phyloP scores from a whole-genome alignment of 2,888 invertebrate species.

The Malacosoma neustria region DNA sequence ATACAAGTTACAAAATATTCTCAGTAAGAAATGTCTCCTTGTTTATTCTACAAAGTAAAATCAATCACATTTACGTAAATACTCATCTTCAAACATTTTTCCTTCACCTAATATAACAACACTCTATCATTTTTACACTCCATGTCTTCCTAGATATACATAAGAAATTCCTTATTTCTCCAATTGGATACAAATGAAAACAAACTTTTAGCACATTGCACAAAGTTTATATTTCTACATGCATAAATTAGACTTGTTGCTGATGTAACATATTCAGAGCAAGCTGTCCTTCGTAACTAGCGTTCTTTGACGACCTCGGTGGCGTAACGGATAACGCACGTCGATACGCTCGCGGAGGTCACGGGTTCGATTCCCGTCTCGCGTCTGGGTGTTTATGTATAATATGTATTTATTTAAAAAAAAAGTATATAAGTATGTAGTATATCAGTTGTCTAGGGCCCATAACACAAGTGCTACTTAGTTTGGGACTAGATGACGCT shows the following conservation, averaged over 20 bases:
- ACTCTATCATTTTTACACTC: slow-evolving; percentile 54
- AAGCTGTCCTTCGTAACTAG: slow-evolving; percentile 63
- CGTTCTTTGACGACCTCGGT: no score
- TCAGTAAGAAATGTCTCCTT: slow-evolving; percentile 1
- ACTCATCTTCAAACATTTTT: background rate
- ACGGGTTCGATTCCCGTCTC: no score
- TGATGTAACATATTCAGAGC: slow-evolving; percentile 55
- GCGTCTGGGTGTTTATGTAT: no score
- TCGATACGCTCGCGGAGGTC: no score
- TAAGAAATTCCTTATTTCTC: slow-evolving; percentile 35
- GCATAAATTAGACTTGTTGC: slow-evolving; percentile 52
- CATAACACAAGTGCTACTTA: no score
- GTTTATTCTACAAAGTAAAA: background rate
- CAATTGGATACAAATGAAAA: slow-evolving; percentile 21
- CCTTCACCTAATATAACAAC: slow-evolving; percentile 28
- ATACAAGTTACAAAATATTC: no score
- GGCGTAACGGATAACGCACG: no score
- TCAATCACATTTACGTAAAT: background rate
- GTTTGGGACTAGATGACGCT: no score
- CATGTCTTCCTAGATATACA: slow-evolving; percentile 42
- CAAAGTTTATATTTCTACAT: slow-evolving; percentile 40
- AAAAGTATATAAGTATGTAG: no score
- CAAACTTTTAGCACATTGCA: slow-evolving; percentile 27
- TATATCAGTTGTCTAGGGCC: no score
- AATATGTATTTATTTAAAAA: no score